Evolutionary conservation across 2,797 vertebrate species (phyloP), one percentile per base, ranked within the genome.

Genomic region (Ciconia nigra): DNA sequence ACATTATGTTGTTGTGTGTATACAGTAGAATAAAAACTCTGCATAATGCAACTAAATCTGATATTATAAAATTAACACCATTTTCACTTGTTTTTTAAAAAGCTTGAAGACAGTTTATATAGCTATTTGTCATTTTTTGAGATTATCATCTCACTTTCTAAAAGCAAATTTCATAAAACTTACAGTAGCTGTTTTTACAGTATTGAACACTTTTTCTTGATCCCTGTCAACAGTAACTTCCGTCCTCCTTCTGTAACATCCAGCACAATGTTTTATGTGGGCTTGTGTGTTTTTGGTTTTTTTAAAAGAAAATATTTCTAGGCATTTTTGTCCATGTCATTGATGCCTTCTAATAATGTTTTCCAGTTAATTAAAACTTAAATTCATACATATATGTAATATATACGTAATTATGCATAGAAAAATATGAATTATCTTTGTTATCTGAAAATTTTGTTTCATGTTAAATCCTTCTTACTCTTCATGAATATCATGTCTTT

Each of bases 331-430:
- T 37, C 20, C 13, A 9, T 37, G 12, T 10, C 9, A 19, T 29
- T 49, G 41, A 20, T 73, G 14, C 19, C 20, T 77, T 77, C 35
- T 61, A 70, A 26, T 72, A 69, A 47, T 5, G 41, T 65, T 47
- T 86, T 49, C 29, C 20, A 62, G 5, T 5, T 41, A 76, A 52
- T 47, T 52, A 77, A 83, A 83, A 37, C 5, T 35, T 76, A 55
- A 65, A 20, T 71, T 58, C 13, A n/a, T 73, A 17, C 8, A 11
- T 55, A 11, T 41, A 8, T 44, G 3, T 72, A 51, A 18, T 41
- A n/a, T 9, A 41, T 16, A 47, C 1, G 1, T 33, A 55, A 54
- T 35, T 49, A 65, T 28, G 3, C 1, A 2, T 17, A 33, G 12
- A 11, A 73, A 62, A 83, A 69, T 9, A 49, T 5, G 15, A 41